Evolutionary conservation across 2,797 vertebrate species (phyloP).

Genomic region (Poeciliopsis gracilis): DNA sequence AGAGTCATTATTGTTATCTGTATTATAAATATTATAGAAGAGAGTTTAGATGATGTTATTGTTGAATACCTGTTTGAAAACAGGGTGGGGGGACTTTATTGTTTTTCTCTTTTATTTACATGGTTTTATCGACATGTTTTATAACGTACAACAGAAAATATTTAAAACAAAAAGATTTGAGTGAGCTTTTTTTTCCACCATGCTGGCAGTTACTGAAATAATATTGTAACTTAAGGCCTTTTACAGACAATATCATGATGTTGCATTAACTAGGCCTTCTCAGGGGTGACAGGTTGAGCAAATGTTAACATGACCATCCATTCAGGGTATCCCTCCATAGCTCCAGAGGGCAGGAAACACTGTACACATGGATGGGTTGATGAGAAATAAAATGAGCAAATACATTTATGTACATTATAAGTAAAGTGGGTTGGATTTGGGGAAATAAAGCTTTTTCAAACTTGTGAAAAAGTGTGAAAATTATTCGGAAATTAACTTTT

Average conservation of each 20-base stretch:
- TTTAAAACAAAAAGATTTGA: constrained; percentile 61
- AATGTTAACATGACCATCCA: constrained; percentile 70
- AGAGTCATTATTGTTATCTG: constrained; percentile 79
- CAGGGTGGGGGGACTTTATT: constrained; percentile 52
- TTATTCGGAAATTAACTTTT: constrained; percentile 13
- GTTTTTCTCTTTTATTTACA: constrained; percentile 57
- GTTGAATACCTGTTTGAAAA: constrained; percentile 57
- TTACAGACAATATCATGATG: constrained; percentile 59
- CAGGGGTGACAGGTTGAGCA: constrained; percentile 75
- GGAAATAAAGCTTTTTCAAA: constrained; percentile 81
- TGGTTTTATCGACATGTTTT: constrained; percentile 64
- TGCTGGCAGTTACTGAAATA: constrained; percentile 57
- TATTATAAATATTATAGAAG: constrained; percentile 75
- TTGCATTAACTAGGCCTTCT: constrained; percentile 75
- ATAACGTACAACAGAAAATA: constrained; percentile 70
- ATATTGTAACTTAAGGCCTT: constrained; percentile 68
- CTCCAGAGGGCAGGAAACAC: constrained; percentile 68
- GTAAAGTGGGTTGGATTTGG: constrained; percentile 65
- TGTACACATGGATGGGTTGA: constrained; percentile 66
- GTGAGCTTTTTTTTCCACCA: constrained; percentile 57
- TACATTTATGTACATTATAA: constrained; percentile 67
- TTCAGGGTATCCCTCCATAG: constrained; percentile 76
- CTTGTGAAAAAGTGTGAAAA: constrained; percentile 52
- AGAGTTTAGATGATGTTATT: constrained; percentile 63
- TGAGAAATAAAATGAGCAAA: constrained; percentile 10